Evolutionary conservation across 1,140 invertebrate genomes (phyloP).

Genomic region (Sesamia nonagrioides): DNA sequence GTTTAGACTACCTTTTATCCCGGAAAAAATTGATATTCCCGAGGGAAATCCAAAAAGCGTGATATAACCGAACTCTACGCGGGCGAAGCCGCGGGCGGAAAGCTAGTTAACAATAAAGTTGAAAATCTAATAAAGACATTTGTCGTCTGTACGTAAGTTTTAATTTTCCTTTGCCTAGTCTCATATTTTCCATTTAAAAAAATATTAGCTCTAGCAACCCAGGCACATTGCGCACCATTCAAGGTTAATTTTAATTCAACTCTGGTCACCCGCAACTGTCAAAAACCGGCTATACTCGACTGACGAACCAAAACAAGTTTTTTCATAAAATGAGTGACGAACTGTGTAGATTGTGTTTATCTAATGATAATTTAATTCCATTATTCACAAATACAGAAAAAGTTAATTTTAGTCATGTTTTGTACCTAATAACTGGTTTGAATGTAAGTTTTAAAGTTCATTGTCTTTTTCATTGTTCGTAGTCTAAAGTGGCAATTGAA

Average conservation of each 20-base stretch:
- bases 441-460: conserved; percentile 10
- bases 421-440: conserved; percentile 6
- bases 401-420: conserved; percentile 7
- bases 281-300: conserved; percentile 10
- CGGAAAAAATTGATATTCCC: no score
- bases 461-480: background rate
- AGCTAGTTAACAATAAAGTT: no score
- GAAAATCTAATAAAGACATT: no score
- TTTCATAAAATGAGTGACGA: conserved; percentile 13
- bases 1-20: no score
- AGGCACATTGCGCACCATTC: background rate
- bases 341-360: conserved; percentile 35
- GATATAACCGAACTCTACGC: no score
- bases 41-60: no score
- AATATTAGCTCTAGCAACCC: background rate
- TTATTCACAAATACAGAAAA: conserved; percentile 13
- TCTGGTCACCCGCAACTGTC: conserved; percentile 9
- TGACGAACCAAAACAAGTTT: background rate
- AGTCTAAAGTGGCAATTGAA: background rate
- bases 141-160: no score
- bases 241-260: background rate
- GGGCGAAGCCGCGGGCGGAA: no score
- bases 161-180: no score
- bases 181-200: background rate
- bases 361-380: background rate